Conservation (phyloP, 2,888 invertebrate species). For the Drosophila anomelani region DNA sequence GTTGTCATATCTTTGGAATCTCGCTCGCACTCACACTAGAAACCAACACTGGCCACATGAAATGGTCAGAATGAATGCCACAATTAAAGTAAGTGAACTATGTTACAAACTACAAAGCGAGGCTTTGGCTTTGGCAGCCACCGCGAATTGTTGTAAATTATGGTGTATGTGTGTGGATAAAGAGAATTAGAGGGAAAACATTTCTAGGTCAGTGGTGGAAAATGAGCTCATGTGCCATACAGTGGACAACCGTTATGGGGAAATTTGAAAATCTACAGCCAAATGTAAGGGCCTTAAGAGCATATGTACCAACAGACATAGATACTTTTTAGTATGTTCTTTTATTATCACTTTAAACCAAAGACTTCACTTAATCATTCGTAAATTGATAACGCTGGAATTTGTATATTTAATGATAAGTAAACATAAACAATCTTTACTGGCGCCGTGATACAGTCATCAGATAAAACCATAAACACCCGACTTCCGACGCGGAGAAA, state of each 20-base stretch:
- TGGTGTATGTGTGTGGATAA: slow-evolving; percentile 26
- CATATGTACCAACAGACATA: background rate
- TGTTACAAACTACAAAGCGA: slow-evolving; percentile 35
- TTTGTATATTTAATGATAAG: slow-evolving; percentile 18
- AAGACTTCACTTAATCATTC: slow-evolving; percentile 2
- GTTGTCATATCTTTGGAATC: slow-evolving; percentile 69
- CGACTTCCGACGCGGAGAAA: slow-evolving; percentile 23
- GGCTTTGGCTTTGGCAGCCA: slow-evolving; percentile 19
- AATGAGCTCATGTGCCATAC: slow-evolving; percentile 59
- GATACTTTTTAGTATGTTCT: background rate
- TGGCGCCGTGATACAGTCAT: slow-evolving; percentile 23
- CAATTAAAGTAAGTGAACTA: slow-evolving; percentile 66
- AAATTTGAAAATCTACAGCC: background rate
- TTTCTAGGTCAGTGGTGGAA: slow-evolving; percentile 65
- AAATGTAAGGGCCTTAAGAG: background rate
- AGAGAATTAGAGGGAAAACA: slow-evolving; percentile 21
- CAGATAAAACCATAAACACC: slow-evolving; percentile 7
- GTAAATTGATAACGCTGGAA: slow-evolving; percentile 9
- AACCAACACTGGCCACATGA: background rate
- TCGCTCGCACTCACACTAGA: slow-evolving; percentile 28
- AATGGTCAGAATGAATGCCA: slow-evolving; percentile 59
- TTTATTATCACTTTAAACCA: background rate
- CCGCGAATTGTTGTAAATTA: slow-evolving; percentile 32
- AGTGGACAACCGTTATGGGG: slow-evolving; percentile 15
- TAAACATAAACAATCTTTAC: slow-evolving; percentile 29